Percentiles rank a stretch among this genome's conserved stretches.
Conservation (phyloP, 2,888 invertebrate species). For the Phengaris alcon region DNA sequence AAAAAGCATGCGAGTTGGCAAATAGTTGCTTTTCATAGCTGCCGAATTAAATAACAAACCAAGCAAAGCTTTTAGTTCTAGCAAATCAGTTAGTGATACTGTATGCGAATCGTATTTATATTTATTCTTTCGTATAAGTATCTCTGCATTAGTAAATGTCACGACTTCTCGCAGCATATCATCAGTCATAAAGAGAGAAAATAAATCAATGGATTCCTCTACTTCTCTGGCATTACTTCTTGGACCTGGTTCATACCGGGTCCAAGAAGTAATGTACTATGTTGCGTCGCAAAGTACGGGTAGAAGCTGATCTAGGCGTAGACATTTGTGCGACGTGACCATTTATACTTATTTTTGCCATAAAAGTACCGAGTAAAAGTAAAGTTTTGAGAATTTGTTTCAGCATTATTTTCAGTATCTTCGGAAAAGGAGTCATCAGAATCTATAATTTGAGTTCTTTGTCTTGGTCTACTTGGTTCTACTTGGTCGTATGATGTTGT, state of each 20-base stretch:
- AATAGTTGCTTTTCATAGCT: not conserved
- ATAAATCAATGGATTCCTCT: not conserved
- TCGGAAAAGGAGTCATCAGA: slow-evolving; percentile 18
- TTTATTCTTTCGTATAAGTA: slow-evolving; percentile 18
- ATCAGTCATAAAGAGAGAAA: no score
- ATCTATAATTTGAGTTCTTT: slow-evolving; percentile 13
- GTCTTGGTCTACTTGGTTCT: slow-evolving; percentile 24
- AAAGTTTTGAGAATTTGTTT: not conserved
- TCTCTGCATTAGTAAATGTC: slow-evolving; percentile 15
- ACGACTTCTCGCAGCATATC: slow-evolving; percentile 9
- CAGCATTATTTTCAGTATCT: not conserved
- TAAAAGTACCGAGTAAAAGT: not conserved
- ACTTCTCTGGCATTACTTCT: not conserved
- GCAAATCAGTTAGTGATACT: not conserved
- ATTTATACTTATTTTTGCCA: not conserved
- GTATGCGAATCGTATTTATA: slow-evolving; percentile 17
- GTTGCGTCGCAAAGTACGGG: not conserved
- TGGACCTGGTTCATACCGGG: not conserved
- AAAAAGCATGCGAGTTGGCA: not conserved
- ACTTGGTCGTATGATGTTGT: slow-evolving; percentile 7
- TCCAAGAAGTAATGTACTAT: not conserved
- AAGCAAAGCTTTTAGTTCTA: not conserved
- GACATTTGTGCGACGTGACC: no score
- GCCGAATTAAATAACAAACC: not conserved
- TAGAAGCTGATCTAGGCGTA: not conserved